Conservation (phyloP, 2,797 vertebrate species). For the Ctenopoma multispine region DNA sequence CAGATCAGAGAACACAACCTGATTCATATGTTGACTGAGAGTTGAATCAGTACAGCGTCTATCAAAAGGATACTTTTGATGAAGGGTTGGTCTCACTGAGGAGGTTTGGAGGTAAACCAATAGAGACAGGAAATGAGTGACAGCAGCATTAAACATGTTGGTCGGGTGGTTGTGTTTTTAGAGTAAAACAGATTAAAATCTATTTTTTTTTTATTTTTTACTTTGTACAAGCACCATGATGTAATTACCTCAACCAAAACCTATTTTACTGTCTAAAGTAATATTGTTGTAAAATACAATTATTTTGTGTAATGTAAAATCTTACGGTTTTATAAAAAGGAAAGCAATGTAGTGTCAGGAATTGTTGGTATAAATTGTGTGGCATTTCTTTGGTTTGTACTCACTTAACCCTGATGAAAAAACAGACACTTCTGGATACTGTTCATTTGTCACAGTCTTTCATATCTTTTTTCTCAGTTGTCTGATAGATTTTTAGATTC, state of each 20-base stretch:
- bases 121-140: conserved; percentile 19
- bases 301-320: conserved; percentile 87
- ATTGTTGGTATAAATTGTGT: conserved; percentile 73
- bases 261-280: conserved; percentile 86
- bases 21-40: not conserved
- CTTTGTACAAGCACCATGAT: conserved; percentile 82
- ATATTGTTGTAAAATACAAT: conserved; percentile 85
- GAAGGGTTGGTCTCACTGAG: conserved; percentile 55
- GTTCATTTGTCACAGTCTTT: conserved; percentile 4
- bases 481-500: conserved; percentile 9
- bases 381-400: conserved; percentile 68
- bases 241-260: conserved; percentile 87
- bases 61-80: conserved; percentile 15
- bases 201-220: conserved; percentile 81
- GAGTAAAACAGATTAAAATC: conserved; percentile 65
- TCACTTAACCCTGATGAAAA: conserved; percentile 23
- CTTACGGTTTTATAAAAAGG: conserved; percentile 81
- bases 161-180: conserved; percentile 64
- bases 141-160: conserved; percentile 41
- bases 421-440: conserved; percentile 27
- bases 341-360: conserved; percentile 72
- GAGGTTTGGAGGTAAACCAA: conserved; percentile 39
- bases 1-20: not conserved
- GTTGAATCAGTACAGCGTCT: not conserved
- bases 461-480: conserved; percentile 9